A percentile compares a stretch with the other conserved stretches of the same genome.
Conservation (phyloP, 2,113 vertebrate genomes). For the Clinocottus analis region DNA sequence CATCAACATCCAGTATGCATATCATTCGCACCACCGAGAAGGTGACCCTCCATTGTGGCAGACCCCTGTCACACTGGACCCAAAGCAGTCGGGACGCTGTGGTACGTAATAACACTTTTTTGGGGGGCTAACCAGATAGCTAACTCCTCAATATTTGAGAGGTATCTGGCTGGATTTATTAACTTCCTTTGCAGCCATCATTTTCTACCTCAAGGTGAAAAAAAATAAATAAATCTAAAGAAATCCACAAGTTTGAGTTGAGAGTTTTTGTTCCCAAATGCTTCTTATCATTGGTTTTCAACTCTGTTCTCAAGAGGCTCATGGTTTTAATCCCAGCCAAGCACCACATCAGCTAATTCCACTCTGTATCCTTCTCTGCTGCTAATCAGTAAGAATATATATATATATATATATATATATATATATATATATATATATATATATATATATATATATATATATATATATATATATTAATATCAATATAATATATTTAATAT, state of each 20-base stretch:
- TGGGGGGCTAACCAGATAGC: constrained; percentile 4
- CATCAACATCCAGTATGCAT: too few relatives aligned
- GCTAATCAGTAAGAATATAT: constrained; percentile 40
- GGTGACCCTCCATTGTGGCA: too few relatives aligned
- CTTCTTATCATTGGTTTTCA: constrained; percentile 35
- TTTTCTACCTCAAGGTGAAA: constrained; percentile 8
- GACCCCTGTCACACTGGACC: too few relatives aligned
- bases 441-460: too few relatives aligned
- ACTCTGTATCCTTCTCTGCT: constrained; percentile 28
- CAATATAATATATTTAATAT: too few relatives aligned
- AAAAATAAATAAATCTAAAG: constrained; percentile 1
- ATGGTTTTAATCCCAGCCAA: constrained; percentile 33
- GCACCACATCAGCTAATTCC: constrained; percentile 41
- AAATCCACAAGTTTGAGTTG: constrained; percentile 14
- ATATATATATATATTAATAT: too few relatives aligned
- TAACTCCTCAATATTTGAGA: constrained; percentile 4
- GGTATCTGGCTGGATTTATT: constrained; percentile 8
- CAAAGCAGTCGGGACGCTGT: too few relatives aligned
- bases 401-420: too few relatives aligned
- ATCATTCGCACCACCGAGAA: too few relatives aligned
- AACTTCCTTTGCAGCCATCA: constrained; percentile 5
- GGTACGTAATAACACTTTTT: not conserved
- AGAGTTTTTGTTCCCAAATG: constrained; percentile 11
- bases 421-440: too few relatives aligned
- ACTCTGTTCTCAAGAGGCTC: constrained; percentile 15